A percentile compares a stretch with the other conserved stretches of the same genome.
Evolutionary conservation across 2,888 invertebrate species (phyloP).

Genomic region (Coenonympha arcania): DNA sequence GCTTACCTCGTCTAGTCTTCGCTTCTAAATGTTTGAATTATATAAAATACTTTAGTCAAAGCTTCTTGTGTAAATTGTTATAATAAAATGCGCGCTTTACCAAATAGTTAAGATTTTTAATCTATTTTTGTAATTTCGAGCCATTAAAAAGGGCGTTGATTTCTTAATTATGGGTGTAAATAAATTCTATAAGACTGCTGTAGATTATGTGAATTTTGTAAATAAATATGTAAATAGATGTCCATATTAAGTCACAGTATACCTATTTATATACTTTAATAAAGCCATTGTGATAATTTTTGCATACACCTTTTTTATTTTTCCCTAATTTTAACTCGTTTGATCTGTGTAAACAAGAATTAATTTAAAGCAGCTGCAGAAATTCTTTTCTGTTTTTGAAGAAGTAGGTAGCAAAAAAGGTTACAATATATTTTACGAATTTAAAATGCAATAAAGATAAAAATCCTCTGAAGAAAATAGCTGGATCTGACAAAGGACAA

Average conservation of each 20-base stretch:
- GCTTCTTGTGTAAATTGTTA: constrained; percentile 68
- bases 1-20: constrained; percentile 70
- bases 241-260: constrained; percentile 72
- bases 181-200: constrained; percentile 75
- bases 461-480: constrained; percentile 25
- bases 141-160: constrained; percentile 57
- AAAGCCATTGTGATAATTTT: constrained; percentile 75
- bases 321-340: constrained; percentile 18
- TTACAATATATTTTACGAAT: background rate
- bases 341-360: background rate
- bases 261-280: constrained; percentile 75
- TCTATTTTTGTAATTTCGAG: constrained; percentile 72
- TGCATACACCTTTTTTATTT: constrained; percentile 54
- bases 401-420: background rate
- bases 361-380: background rate
- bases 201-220: constrained; percentile 72
- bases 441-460: constrained; percentile 10
- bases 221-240: constrained; percentile 68
- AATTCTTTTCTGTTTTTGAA: background rate
- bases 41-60: constrained; percentile 53
- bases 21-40: constrained; percentile 45
- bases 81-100: constrained; percentile 67
- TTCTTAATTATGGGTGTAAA: constrained; percentile 66
- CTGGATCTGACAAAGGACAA: constrained; percentile 58
- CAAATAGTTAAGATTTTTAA: constrained; percentile 68